These are phyloP conservation scores for Lathronympha strigana DNA, from an alignment of 2,888 invertebrate species.

Conservation along the genomic window DNA sequence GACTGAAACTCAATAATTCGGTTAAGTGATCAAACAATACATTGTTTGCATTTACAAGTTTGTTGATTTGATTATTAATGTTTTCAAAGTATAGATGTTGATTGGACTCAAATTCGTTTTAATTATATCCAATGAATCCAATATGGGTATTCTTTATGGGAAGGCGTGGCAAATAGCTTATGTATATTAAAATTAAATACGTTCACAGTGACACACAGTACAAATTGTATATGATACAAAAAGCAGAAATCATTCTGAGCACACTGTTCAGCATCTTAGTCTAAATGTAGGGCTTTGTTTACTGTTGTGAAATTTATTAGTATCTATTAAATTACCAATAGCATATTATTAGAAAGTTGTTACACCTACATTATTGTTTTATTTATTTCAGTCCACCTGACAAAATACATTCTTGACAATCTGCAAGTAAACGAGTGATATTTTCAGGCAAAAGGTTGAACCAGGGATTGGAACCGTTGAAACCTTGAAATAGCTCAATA, in stretches of 20 bases:
- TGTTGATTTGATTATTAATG: not conserved
- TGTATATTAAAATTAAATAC: constrained; percentile 26
- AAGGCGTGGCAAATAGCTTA: not conserved
- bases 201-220: constrained; percentile 22
- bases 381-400: constrained; percentile 15
- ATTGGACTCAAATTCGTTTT: not conserved
- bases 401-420: not conserved
- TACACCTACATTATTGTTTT: constrained; percentile 31
- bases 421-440: too few species aligned
- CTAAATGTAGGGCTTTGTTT: constrained; percentile 35
- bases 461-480: too few species aligned
- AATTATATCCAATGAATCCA: constrained; percentile 1
- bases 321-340: constrained; percentile 34
- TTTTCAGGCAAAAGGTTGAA: too few species aligned
- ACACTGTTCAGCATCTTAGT: constrained; percentile 29
- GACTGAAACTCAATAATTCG: too few species aligned
- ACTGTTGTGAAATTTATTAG: constrained; percentile 40
- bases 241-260: constrained; percentile 24
- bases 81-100: constrained; percentile 1
- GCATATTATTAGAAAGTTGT: constrained; percentile 41
- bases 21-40: not conserved
- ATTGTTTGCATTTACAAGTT: constrained; percentile 31
- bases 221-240: constrained; percentile 31
- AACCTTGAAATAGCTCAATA: too few species aligned
- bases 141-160: not conserved